Percentiles rank a stretch among this genome's conserved stretches.
These are phyloP conservation scores for Eurois occulta DNA, from an alignment of 2,888 invertebrate genomes.

Conservation along the genomic window DNA sequence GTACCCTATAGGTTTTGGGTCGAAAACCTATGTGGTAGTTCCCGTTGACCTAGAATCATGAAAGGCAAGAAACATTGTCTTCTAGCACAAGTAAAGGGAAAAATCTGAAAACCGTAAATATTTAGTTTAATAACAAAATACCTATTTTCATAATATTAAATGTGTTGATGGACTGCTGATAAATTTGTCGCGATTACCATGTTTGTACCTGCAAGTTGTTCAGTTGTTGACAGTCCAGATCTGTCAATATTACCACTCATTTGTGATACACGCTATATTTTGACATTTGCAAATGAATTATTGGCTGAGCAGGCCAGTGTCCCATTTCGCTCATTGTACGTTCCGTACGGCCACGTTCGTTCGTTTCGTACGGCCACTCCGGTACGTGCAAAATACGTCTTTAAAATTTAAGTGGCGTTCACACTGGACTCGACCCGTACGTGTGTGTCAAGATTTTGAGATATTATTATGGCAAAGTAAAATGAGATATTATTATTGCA, in stretches of 20 bases:
- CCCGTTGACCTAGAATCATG: too few species aligned
- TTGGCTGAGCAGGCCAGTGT: background rate
- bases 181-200: background rate
- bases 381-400: constrained; percentile 58
- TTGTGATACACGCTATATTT: background rate
- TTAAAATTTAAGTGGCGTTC: constrained; percentile 58
- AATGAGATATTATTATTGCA: constrained; percentile 35
- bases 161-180: background rate
- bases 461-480: constrained; percentile 23
- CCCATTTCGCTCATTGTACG: background rate
- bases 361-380: constrained; percentile 23
- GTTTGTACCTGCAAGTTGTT: background rate
- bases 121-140: too few species aligned
- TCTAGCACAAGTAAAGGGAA: too few species aligned
- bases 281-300: background rate
- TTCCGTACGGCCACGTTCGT: constrained; percentile 42
- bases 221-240: background rate
- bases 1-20: too few species aligned
- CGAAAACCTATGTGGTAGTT: too few species aligned
- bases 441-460: constrained; percentile 49
- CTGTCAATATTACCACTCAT: background rate
- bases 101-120: too few species aligned
- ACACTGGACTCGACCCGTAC: constrained; percentile 32
- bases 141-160: too few species aligned
- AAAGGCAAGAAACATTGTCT: too few species aligned